Percentiles rank a stretch among this genome's conserved stretches.
phyloP scores from a whole-genome alignment of 2,888 invertebrate genomes.

The Strigamia transsilvanica region DNA sequence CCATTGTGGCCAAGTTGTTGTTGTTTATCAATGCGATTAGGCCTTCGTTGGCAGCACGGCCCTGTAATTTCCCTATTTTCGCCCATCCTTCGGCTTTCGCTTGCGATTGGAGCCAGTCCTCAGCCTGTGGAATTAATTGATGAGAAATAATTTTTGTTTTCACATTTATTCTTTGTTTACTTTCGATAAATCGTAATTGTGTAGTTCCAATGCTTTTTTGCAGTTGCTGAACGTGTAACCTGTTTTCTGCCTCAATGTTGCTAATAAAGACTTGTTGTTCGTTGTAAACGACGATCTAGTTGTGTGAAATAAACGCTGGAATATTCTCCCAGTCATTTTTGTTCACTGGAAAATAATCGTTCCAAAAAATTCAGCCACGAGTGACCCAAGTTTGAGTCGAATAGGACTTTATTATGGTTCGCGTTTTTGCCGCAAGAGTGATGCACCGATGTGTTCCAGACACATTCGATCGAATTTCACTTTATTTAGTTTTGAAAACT shows the following conservation, averaged over 20 bases:
- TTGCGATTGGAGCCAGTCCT: slow-evolving; percentile 89
- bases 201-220: slow-evolving; percentile 90
- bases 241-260: slow-evolving; percentile 89
- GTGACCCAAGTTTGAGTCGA: background rate
- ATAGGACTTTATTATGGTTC: background rate
- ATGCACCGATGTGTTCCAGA: too few relatives aligned
- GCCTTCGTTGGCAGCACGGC: slow-evolving; percentile 84
- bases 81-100: slow-evolving; percentile 96
- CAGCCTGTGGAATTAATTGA: slow-evolving; percentile 73
- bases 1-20: slow-evolving; percentile 77
- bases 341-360: background rate
- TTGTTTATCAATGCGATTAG: slow-evolving; percentile 79
- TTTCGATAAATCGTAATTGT: slow-evolving; percentile 84
- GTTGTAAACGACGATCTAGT: background rate
- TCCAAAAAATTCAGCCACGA: background rate
- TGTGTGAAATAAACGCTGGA: background rate
- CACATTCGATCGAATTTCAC: too few relatives aligned
- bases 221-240: slow-evolving; percentile 96
- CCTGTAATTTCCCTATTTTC: slow-evolving; percentile 85
- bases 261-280: slow-evolving; percentile 75
- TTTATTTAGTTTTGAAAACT: too few relatives aligned
- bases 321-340: background rate
- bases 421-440: too few relatives aligned
- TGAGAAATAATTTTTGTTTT: background rate
- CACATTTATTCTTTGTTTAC: slow-evolving; percentile 66